Base-by-base conservation (phyloP, 64 coral and sea anemone genomes). In the Montipora cactus region DNA sequence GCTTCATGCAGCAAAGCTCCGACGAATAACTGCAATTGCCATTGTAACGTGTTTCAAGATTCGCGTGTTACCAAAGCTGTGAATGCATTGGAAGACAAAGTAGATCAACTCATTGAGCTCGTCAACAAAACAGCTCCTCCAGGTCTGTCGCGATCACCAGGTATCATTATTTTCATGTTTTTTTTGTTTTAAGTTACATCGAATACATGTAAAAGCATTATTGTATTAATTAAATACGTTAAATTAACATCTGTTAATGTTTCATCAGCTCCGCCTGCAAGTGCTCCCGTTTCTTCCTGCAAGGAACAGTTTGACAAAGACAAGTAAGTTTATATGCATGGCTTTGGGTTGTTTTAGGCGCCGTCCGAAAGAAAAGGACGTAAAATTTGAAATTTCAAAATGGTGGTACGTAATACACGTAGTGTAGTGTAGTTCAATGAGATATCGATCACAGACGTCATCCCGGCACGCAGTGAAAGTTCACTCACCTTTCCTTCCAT, bases 21-120 rank as follows among this genome's bases (percentile, higher is more conserved):
- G 76, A 47, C 19, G 3, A 78, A 78, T 18, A 48, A 78, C 46
- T 78, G 76, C 12, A 78, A 78, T 50, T 78, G 76, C 44, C 76
- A 7, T 19, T 78, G 76, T 13, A 50, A 48, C 3, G 3, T 78
- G 1, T 4, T n/a, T 19, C 76, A 49, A 46, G 76, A 49, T 50
- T 49, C 76, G 76, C 10, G 47, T 4, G 2, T 46, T 45, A 46
- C 6, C 2, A 6, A 76, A 8, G 76, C 76, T 19, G 46, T 78
- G 2, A 48, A n/a, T 45, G 76, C 45, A 2, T 14, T 78, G 19
- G 76, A 49, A 78, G 15, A 45, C 3, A 78, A 78, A 50, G 1
- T 78, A 37, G 76, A 78, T 5, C 11, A 50, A 10, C 46, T 78
- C 46, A 49, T 78, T 49, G 14, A 12, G 0, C 8, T 78, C 13